Base-by-base conservation (phyloP, 2,797 vertebrate genomes). In the Paramormyrops hopkinsi region DNA sequence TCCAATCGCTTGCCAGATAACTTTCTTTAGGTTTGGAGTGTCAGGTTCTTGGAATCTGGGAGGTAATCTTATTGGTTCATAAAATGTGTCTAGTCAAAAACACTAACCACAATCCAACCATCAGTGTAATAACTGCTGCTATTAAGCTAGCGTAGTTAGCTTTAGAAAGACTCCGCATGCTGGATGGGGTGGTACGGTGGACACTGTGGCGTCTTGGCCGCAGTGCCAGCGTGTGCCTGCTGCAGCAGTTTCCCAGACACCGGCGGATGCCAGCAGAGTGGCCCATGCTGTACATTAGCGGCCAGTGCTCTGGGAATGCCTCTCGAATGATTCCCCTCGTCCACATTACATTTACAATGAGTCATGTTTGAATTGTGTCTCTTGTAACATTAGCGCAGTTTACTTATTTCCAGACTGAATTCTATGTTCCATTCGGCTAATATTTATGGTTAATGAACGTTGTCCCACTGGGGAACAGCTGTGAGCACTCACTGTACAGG, bases 261-360 rank as follows among this genome's bases (percentile, higher is more conserved):
- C 25, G 7, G 41, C 4, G 44, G 79, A 25, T 48, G 4, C 9
- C 7, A 8, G 14, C 4, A 44, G 2, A 29, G 22, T 29, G n/a
- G 29, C 48, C 89, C 53, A 11, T 2, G 84, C 86, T 87, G 37
- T 1, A 87, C 62, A 51, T 53, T 46, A 87, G 56, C 62, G 33
- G 19, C 6, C 25, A 2, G 9, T 83, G 73, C 88, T 54, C 50
- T 83, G 29, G 48, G 46, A 84, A 73, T 69, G 88, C 54, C 82
- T 62, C 65, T 69, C 82, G 69, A 54, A 85, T 82, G 84, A 90
- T 89, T 89, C 89, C 62, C 89, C 89, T 87, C n/a, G 48, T 89
- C 50, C 25, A 89, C n/a, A 56, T 86, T 41, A 33, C 19, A 56
- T 85, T 86, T n/a, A 86, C 85, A 19, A 37, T 51, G 33, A 85